phyloP scores from a whole-genome alignment of 2,888 invertebrate genomes.

The Metallyticus violacea region DNA sequence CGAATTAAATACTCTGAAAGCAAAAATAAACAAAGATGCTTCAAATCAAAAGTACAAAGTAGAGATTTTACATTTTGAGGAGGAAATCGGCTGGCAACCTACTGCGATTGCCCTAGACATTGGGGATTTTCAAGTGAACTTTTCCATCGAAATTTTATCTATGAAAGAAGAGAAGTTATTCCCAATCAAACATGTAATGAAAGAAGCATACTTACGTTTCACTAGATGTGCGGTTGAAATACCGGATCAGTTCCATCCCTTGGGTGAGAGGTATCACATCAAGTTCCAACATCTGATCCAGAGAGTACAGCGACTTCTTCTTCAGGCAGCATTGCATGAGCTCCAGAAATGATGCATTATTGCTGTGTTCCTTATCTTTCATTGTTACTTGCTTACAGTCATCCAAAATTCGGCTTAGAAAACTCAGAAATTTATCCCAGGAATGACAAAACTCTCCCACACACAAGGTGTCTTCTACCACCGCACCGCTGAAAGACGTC shows the following conservation, averaged over 20 bases:
- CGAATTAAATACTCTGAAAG: too few species aligned
- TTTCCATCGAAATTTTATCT: too few species aligned
- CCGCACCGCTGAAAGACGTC: background rate
- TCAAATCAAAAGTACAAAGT: too few species aligned
- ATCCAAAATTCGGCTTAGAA: background rate
- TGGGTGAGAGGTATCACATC: constrained; percentile 62
- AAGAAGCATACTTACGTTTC: background rate
- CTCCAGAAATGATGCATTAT: background rate
- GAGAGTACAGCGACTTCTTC: constrained; percentile 49
- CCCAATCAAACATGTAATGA: too few species aligned
- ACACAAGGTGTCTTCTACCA: background rate
- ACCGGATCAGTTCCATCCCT: constrained; percentile 61
- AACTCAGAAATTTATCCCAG: background rate
- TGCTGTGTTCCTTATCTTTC: background rate
- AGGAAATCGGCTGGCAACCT: too few species aligned
- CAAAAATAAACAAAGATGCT: too few species aligned
- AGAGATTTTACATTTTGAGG: too few species aligned
- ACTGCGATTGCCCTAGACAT: too few species aligned
- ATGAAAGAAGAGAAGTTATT: too few species aligned
- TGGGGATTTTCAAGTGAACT: too few species aligned
- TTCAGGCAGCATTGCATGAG: constrained; percentile 40
- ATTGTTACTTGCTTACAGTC: background rate
- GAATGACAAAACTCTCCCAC: background rate
- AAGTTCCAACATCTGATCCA: constrained; percentile 58
- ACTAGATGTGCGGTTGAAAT: constrained; percentile 32